phyloP scores from a whole-genome alignment of 2,797 vertebrate species.

The Labroides dimidiatus region DNA sequence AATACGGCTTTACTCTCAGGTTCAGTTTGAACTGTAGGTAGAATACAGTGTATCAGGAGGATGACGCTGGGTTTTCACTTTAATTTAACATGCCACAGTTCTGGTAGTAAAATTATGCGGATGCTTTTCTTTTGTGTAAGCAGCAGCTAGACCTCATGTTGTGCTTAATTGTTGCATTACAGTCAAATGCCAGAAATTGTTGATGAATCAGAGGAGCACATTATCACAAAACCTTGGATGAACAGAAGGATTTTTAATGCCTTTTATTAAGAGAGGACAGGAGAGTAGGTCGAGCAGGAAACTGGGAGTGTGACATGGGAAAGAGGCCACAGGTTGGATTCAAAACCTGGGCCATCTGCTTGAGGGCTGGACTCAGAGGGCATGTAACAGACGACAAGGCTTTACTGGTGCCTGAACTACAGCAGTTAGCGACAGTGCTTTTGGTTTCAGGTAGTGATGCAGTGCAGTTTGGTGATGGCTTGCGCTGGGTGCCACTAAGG shows the following conservation, averaged over 20 bases:
- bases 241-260: too few relatives aligned
- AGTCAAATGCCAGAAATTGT: conserved; percentile 22
- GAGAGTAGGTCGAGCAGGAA: too few relatives aligned
- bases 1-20: conserved; percentile 18
- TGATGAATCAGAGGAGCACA: conserved; percentile 9
- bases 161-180: conserved; percentile 17
- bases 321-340: too few relatives aligned
- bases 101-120: not conserved
- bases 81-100: not conserved
- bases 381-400: too few relatives aligned
- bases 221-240: conserved; percentile 23
- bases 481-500: conserved; percentile 62
- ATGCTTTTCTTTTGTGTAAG: too few relatives aligned
- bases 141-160: too few relatives aligned
- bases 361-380: too few relatives aligned
- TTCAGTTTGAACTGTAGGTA: conserved; percentile 3
- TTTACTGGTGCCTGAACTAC: not conserved
- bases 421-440: conserved; percentile 26
- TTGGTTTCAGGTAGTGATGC: conserved; percentile 56
- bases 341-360: too few relatives aligned
- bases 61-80: not conserved
- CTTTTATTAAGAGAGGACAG: too few relatives aligned
- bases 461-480: conserved; percentile 53
- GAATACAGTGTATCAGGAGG: not conserved
- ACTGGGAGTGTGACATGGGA: conserved; percentile 2